Evolutionary conservation across 2,113 vertebrate genomes (phyloP).

Genomic region (Argyrosomus japonicus): DNA sequence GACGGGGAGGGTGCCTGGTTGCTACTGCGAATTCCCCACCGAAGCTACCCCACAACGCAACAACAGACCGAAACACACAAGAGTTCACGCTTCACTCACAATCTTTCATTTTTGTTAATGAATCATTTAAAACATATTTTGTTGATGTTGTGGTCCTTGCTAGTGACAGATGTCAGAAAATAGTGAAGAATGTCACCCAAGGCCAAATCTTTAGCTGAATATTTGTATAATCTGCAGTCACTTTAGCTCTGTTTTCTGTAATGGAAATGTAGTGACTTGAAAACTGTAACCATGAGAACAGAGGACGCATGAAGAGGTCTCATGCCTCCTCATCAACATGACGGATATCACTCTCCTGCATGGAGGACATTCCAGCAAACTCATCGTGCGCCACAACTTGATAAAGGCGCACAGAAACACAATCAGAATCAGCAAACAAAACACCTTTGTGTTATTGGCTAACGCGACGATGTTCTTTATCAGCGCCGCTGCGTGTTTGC

Average conservation of each 20-base stretch:
- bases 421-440: constrained; percentile 9
- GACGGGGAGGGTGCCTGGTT: too few relatives aligned
- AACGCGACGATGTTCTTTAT: constrained; percentile 7
- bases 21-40: too few relatives aligned
- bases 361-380: constrained; percentile 13
- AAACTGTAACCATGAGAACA: background rate
- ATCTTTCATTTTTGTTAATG: too few relatives aligned
- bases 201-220: background rate
- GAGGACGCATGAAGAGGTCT: constrained; percentile 22
- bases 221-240: background rate
- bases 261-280: background rate
- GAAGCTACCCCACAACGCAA: too few relatives aligned
- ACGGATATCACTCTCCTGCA: constrained; percentile 33
- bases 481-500: constrained; percentile 20
- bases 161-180: background rate
- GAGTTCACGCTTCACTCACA: too few relatives aligned
- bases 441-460: constrained; percentile 2
- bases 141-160: too few relatives aligned
- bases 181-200: too few relatives aligned
- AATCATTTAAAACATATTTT: too few relatives aligned
- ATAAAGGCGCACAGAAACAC: constrained; percentile 16
- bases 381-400: background rate
- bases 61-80: too few relatives aligned
- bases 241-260: background rate
- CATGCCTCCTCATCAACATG: constrained; percentile 12